Percentiles rank a stretch among this genome's conserved stretches.
Evolutionary conservation across 1,140 invertebrate genomes (phyloP).

Genomic region (Dendroctonus valens): DNA sequence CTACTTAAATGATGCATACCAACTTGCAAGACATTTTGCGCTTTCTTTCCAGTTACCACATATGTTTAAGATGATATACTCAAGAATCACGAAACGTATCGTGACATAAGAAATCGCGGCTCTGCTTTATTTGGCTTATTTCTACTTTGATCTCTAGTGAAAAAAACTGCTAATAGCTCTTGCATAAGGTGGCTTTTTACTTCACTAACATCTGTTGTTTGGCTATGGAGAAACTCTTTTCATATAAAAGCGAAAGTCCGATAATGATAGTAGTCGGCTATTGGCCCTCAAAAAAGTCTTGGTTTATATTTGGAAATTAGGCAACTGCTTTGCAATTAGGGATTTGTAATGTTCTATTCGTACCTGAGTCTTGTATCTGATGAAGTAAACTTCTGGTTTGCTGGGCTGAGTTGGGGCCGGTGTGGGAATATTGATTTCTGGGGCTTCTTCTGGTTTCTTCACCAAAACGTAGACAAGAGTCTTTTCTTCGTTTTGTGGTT

Average conservation of each 20-base stretch:
- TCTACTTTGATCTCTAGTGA: too few species aligned
- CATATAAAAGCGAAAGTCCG: too few species aligned
- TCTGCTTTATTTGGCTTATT: too few species aligned
- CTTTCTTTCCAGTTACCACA: conserved; percentile 10
- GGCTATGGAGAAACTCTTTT: too few species aligned
- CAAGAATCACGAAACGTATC: conserved; percentile 5
- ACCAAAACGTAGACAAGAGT: conserved; percentile 87
- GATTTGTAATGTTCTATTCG: background rate
- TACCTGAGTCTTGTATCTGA: conserved; percentile 79
- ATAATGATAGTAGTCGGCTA: too few species aligned
- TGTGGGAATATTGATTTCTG: conserved; percentile 74
- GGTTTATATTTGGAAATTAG: too few species aligned
- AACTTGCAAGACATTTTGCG: conserved; percentile 5
- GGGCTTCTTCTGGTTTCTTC: conserved; percentile 82
- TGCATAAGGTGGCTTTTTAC: too few species aligned
- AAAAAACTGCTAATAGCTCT: too few species aligned
- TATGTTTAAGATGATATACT: conserved; percentile 12
- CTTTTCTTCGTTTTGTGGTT: conserved; percentile 83
- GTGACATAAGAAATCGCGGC: conserved; percentile 12
- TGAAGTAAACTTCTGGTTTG: conserved; percentile 87
- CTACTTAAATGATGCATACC: conserved; percentile 7
- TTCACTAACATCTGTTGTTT: too few species aligned
- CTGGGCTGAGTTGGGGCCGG: conserved; percentile 77
- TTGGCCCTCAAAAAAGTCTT: too few species aligned
- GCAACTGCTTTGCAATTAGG: background rate